These are phyloP conservation scores for Gambusia affinis DNA, from an alignment of 2,113 vertebrate species.

Conservation along the genomic window DNA sequence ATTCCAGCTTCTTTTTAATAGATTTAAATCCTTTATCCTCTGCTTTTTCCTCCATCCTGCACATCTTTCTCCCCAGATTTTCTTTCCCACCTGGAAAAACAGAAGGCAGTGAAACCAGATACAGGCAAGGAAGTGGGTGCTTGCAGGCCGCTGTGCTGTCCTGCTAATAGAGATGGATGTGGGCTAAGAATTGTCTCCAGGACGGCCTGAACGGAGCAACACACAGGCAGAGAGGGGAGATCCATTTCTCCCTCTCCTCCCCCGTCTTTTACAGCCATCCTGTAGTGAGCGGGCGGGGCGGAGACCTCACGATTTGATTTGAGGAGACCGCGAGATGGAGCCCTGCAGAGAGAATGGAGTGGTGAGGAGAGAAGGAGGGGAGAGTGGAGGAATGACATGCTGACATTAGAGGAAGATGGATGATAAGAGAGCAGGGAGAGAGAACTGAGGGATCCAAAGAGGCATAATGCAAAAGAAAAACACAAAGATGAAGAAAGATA, in stretches of 20 bases:
- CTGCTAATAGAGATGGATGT: conserved; percentile 83
- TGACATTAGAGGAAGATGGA: conserved; percentile 58
- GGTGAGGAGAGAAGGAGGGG: conserved; percentile 23
- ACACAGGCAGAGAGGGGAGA: conserved; percentile 37
- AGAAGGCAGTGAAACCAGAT: conserved; percentile 74
- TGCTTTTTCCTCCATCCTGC: conserved; percentile 26
- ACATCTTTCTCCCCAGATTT: conserved; percentile 22
- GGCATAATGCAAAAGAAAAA: conserved; percentile 40
- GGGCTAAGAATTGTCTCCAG: conserved; percentile 70
- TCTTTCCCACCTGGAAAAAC: conserved; percentile 76
- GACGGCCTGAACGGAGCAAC: conserved; percentile 43
- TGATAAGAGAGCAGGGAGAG: conserved; percentile 50
- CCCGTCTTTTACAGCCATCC: conserved; percentile 54
- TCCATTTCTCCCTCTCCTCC: conserved; percentile 62
- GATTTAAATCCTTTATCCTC: conserved; percentile 59
- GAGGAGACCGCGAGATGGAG: conserved; percentile 31
- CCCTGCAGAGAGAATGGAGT: conserved; percentile 34
- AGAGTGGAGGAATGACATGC: conserved; percentile 47
- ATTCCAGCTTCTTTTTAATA: conserved; percentile 41
- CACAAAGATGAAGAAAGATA: conserved; percentile 30
- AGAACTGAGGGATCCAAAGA: conserved; percentile 33
- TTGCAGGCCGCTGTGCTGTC: conserved; percentile 49
- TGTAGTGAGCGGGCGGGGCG: conserved; percentile 59
- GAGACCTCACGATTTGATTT: conserved; percentile 48
- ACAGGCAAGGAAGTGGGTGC: conserved; percentile 26